These are phyloP conservation scores for Steinernema feltiae DNA, from an alignment of 1,140 invertebrate species.

Conservation along the genomic window DNA sequence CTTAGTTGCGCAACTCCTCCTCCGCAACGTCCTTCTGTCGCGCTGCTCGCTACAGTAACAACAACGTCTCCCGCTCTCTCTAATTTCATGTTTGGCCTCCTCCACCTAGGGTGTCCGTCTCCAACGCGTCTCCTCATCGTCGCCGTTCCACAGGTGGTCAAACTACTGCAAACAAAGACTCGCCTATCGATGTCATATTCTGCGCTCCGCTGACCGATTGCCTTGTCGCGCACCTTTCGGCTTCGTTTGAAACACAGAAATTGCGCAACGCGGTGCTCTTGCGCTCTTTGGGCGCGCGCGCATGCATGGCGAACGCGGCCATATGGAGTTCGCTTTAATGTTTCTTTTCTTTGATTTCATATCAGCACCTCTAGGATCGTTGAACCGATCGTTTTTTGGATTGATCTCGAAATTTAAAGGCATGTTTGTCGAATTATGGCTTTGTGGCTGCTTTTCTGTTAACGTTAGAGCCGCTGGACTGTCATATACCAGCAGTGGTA, in stretches of 20 bases:
- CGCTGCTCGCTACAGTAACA: background rate
- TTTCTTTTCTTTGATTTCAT: too few species aligned
- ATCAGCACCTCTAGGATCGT: too few species aligned
- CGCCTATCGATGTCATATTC: conserved; percentile 13
- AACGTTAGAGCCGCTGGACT: too few species aligned
- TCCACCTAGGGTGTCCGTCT: background rate
- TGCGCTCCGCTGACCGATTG: background rate
- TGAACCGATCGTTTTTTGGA: too few species aligned
- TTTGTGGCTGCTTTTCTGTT: too few species aligned
- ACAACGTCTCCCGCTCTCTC: too few species aligned
- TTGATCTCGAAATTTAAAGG: too few species aligned
- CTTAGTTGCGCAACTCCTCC: background rate
- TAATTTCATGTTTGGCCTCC: too few species aligned
- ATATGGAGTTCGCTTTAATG: too few species aligned
- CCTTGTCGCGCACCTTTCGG: conserved; percentile 10
- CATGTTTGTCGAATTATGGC: too few species aligned
- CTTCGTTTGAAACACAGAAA: background rate
- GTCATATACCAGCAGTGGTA: too few species aligned
- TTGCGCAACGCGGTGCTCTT: background rate
- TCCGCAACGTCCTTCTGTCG: background rate
- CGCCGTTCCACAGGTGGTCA: background rate
- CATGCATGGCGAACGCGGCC: too few species aligned
- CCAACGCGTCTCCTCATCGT: background rate
- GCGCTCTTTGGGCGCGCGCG: background rate
- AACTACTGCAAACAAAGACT: background rate